Evolutionary conservation across 2,797 vertebrate genomes (phyloP), one percentile per base, ranked within the genome.

Genomic region (Scyliorhinus canicula): DNA sequence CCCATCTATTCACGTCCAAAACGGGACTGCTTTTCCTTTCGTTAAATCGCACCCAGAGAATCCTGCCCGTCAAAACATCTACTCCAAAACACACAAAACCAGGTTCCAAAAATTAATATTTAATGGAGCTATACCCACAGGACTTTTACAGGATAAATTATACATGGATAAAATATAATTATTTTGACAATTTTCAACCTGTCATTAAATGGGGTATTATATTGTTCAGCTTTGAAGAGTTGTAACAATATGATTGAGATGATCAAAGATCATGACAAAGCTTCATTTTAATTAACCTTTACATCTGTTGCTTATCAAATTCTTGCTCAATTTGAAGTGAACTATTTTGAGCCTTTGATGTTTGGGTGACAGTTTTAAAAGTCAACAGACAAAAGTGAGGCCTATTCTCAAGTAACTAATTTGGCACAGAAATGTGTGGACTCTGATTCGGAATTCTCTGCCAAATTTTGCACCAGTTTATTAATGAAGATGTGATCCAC

Each of bases 381-480:
- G 93, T 74, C 93, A 94, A 94, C 19, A 74, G 63, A 44, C 65
- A 94, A 94, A 94, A 94, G 67, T 94, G 93, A 71, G 93, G 67
- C 93, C 93, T 69, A 35, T 12, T 69, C 50, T 16, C 47, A 52
- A 71, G 93, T 52, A 71, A 94, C 6, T n/a, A 71, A 28, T 55
- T 71, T 26, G 44, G 28, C 93, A 94, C 71, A 94, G 67, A 74
- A 71, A 52, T 35, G 65, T 69, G 44, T 52, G 91, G 65, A 44
- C 28, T 74, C 67, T 52, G 47, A 94, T 55, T 74, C 28, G 3
- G 47, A 55, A 35, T 74, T 74, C 44, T 69, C 12, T 74, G 93
- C 28, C 50, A 94, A 52, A 94, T 94, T 9, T 94, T 71, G 67
- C 93, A 94, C 67, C 67, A 74, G 67, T 1, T 3, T 35, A 35